Evolutionary conservation across 2,797 vertebrate genomes (phyloP).

Genomic region (Mycteria americana): DNA sequence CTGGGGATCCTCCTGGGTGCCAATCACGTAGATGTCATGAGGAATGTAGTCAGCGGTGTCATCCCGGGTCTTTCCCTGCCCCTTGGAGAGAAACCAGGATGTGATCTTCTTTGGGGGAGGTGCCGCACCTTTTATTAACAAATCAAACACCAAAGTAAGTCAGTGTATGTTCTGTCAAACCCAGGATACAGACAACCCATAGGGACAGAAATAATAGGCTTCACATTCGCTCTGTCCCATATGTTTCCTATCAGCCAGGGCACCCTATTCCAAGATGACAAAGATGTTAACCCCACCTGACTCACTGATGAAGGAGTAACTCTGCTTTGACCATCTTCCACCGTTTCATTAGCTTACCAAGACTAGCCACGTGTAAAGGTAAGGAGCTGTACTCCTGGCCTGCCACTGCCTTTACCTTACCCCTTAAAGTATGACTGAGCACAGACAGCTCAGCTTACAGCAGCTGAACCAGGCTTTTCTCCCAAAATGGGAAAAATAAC

Average conservation of each 20-base stretch:
- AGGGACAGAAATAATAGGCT: not conserved
- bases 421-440: not conserved
- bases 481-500: not conserved
- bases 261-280: not conserved
- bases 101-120: constrained; percentile 87
- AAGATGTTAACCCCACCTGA: not conserved
- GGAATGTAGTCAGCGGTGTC: constrained; percentile 95
- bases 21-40: constrained; percentile 95
- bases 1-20: constrained; percentile 93
- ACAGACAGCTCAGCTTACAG: not conserved
- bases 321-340: not conserved
- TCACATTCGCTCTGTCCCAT: not conserved
- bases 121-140: constrained; percentile 85
- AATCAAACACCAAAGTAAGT: constrained; percentile 58
- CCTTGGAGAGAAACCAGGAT: constrained; percentile 97
- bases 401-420: not conserved
- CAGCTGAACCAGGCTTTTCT: not conserved
- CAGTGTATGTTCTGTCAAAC: not conserved
- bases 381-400: not conserved
- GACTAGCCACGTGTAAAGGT: not conserved
- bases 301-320: not conserved
- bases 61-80: constrained; percentile 92
- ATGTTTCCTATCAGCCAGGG: not conserved
- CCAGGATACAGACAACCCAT: not conserved
- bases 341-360: not conserved